phyloP scores from a whole-genome alignment of 2,113 vertebrate species.

The Pachypanchax playfairii region DNA sequence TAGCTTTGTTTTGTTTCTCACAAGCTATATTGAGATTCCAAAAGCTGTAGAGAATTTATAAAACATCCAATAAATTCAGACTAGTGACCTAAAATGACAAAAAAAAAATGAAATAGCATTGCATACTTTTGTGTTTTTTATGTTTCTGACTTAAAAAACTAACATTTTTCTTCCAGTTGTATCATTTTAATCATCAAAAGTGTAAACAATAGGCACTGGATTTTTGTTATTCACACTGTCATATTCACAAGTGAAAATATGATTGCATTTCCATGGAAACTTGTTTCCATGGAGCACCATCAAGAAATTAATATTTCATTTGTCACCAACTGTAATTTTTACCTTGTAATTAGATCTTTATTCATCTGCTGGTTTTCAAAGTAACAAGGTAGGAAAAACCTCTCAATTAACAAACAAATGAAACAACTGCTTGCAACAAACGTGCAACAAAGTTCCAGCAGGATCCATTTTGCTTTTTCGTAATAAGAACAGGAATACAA shows the following conservation, averaged over 20 bases:
- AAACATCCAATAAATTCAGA: neutral
- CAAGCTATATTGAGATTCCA: neutral
- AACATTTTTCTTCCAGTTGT: neutral
- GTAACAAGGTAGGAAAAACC: neutral
- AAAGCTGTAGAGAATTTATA: neutral
- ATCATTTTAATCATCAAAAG: neutral
- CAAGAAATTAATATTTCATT: conserved; percentile 13
- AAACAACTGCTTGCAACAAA: neutral
- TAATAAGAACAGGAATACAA: neutral
- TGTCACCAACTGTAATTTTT: conserved; percentile 5
- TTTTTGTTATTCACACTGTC: conserved; percentile 15
- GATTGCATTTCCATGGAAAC: conserved; percentile 53
- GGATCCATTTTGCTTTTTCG: neutral
- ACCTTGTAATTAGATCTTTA: conserved; percentile 10
- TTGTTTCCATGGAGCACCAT: too few relatives aligned
- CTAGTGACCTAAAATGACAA: too few relatives aligned
- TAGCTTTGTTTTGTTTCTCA: neutral
- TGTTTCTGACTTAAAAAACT: too few relatives aligned
- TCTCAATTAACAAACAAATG: neutral
- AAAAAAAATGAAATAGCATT: too few relatives aligned
- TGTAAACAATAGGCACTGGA: neutral
- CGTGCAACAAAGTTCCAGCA: neutral
- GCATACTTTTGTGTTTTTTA: too few relatives aligned
- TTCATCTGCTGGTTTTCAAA: neutral
- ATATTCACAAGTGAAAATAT: conserved; percentile 29